A percentile compares a stretch with the other conserved stretches of the same genome.
Conservation (phyloP, 2,888 invertebrate genomes). For the Drosophila maculinotata region DNA sequence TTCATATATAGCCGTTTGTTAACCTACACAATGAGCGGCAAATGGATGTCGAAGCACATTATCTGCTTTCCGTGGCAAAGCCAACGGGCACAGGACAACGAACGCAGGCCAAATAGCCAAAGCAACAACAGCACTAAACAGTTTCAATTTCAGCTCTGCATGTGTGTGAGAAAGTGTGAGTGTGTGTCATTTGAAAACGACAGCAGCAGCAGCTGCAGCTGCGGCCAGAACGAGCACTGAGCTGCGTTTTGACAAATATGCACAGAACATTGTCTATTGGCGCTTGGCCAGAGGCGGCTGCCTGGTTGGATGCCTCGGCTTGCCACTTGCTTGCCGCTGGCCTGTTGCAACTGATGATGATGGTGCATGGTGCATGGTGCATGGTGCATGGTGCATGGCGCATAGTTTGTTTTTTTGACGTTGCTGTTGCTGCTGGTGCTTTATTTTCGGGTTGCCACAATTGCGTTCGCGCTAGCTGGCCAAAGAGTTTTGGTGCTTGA, state of each 20-base stretch:
- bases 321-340: conserved; percentile 43
- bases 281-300: conserved; percentile 48
- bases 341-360: conserved; percentile 59
- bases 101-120: conserved; percentile 23
- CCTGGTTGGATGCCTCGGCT: conserved; percentile 47
- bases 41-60: conserved; percentile 82
- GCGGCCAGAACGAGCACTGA: conserved; percentile 49
- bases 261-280: conserved; percentile 76
- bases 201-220: conserved; percentile 23
- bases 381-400: conserved; percentile 12
- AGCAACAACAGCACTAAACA: conserved; percentile 58
- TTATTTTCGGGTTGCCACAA: conserved; percentile 19
- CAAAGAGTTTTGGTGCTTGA: conserved; percentile 38
- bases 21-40: conserved; percentile 71
- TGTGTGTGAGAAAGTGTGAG: conserved; percentile 20
- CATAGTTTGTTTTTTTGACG: conserved; percentile 1
- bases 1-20: conserved; percentile 39
- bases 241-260: conserved; percentile 70
- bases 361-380: conserved; percentile 30
- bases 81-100: conserved; percentile 23
- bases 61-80: conserved; percentile 60
- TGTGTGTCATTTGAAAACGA: conserved; percentile 32
- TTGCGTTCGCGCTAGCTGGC: conserved; percentile 29
- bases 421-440: not conserved
- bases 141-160: conserved; percentile 69